Percentiles rank a stretch among this genome's conserved stretches.
phyloP scores from a whole-genome alignment of 2,888 invertebrate genomes.

The Brassicogethes aeneus region DNA sequence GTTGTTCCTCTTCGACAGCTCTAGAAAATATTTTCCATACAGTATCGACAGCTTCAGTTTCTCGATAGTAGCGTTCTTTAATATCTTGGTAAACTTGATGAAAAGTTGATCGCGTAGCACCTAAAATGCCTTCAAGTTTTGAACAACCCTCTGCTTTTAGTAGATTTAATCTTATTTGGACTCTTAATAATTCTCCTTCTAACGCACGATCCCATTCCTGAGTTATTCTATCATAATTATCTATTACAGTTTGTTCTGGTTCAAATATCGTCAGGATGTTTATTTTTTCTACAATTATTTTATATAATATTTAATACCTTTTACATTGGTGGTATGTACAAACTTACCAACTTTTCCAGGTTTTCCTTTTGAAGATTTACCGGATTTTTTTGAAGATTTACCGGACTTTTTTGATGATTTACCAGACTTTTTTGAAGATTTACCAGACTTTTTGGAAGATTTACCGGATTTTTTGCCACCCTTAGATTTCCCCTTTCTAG shows the following conservation, averaged over 20 bases:
- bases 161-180: constrained; percentile 42
- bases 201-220: constrained; percentile 52
- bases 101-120: constrained; percentile 44
- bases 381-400: too few species aligned
- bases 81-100: constrained; percentile 45
- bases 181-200: constrained; percentile 48
- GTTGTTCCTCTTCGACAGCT: constrained; percentile 40
- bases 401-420: too few species aligned
- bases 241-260: constrained; percentile 22
- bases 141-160: constrained; percentile 42
- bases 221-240: constrained; percentile 38
- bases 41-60: constrained; percentile 37
- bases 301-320: too few species aligned
- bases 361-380: constrained; percentile 19
- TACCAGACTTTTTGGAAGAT: too few species aligned
- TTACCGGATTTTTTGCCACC: constrained; percentile 31
- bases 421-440: too few species aligned
- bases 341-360: neutral
- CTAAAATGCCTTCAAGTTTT: constrained; percentile 42
- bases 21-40: constrained; percentile 27
- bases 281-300: constrained; percentile 4
- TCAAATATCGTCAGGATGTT: constrained; percentile 11
- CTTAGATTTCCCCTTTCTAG: constrained; percentile 29
- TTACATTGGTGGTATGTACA: too few species aligned
- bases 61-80: constrained; percentile 32